Evolutionary conservation across 92 coral and sea anemone species (phyloP).

Genomic region (Porites rus): DNA sequence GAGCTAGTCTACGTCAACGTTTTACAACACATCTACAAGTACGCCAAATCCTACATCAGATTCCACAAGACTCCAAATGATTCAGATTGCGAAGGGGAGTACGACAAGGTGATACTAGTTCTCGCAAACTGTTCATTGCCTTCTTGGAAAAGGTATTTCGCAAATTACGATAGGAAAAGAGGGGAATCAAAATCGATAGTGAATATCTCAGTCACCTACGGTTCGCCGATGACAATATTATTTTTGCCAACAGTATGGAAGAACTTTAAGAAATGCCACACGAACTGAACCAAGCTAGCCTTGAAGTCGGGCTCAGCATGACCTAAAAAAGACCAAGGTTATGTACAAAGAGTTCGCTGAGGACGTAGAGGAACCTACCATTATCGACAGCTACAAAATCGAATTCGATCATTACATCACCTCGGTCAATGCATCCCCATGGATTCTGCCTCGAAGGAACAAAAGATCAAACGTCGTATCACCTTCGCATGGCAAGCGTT

Average conservation of each 20-base stretch:
- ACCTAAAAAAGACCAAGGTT: not conserved
- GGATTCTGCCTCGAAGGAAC: constrained; percentile 1
- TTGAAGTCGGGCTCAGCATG: not conserved
- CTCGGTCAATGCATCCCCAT: not conserved
- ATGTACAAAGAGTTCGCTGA: not conserved
- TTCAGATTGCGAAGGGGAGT: not conserved
- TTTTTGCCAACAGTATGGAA: not conserved
- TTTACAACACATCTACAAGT: constrained; percentile 1
- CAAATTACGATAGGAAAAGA: not conserved
- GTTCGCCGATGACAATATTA: not conserved
- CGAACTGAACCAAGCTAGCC: constrained; percentile 1
- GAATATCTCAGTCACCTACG: not conserved
- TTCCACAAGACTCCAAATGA: not conserved
- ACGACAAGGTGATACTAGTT: not conserved
- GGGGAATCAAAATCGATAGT: not conserved
- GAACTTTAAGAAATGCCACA: constrained; percentile 1
- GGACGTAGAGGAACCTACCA: not conserved
- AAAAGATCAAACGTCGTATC: not conserved
- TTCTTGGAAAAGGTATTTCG: not conserved
- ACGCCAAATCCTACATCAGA: constrained; percentile 7
- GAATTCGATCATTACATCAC: not conserved
- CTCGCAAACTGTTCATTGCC: constrained; percentile 1
- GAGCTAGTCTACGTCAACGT: constrained; percentile 5
- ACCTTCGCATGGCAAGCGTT: no score
- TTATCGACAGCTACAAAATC: not conserved